A percentile compares a stretch with the other conserved stretches of the same genome.
Evolutionary conservation across 2,797 vertebrate species (phyloP).

Genomic region (Typhlichthys subterraneus): DNA sequence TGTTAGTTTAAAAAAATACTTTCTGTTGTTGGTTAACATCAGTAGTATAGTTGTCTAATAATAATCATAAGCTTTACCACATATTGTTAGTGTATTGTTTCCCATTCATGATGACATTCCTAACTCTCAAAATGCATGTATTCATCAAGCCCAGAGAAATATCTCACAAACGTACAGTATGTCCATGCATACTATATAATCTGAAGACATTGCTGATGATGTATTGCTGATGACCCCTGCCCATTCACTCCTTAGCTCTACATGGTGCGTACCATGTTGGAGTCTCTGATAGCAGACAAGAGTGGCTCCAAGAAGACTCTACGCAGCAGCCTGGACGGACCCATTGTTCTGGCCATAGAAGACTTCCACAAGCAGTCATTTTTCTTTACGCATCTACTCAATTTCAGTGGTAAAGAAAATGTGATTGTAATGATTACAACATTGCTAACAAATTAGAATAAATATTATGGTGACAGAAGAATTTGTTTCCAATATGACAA

Average conservation of each 20-base stretch:
- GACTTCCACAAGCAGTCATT: conserved; percentile 99
- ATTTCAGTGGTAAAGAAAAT: conserved; percentile 90
- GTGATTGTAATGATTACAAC: neutral
- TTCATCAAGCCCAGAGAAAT: no score
- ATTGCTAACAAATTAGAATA: neutral
- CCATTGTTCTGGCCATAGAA: conserved; percentile 95
- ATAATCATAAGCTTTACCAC: no score
- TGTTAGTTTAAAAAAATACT: no score
- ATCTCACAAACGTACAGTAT: no score
- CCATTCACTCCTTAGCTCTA: conserved; percentile 83
- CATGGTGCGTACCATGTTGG: conserved; percentile 98
- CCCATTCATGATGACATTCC: no score
- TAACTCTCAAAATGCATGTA: no score
- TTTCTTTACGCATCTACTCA: conserved; percentile 98
- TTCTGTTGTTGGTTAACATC: no score
- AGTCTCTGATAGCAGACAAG: conserved; percentile 97
- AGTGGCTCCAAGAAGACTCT: conserved; percentile 98
- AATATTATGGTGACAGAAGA: neutral
- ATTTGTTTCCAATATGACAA: neutral
- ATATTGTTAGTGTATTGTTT: no score
- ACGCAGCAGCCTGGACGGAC: conserved; percentile 95
- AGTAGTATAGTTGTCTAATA: no score
- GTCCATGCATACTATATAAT: no score
- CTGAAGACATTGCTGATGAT: no score
- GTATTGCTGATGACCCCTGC: neutral